phyloP scores from a whole-genome alignment of 1,140 invertebrate genomes.

The Caerostris extrusa region DNA sequence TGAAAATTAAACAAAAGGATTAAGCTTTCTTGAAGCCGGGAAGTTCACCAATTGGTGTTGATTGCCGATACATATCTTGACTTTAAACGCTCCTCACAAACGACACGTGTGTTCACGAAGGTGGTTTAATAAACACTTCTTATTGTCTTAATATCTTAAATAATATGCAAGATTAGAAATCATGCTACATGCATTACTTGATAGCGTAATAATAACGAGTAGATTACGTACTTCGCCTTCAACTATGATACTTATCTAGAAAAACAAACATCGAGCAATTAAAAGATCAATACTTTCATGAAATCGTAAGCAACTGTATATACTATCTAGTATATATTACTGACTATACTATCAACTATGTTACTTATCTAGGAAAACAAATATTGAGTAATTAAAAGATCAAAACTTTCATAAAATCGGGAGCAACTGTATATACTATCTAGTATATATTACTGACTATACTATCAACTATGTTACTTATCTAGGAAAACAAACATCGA shows the following conservation, averaged over 20 bases:
- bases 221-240: neutral
- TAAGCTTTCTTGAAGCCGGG: neutral
- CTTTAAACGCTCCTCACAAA: neutral
- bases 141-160: neutral
- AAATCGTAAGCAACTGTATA: neutral
- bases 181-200: neutral
- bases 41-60: neutral
- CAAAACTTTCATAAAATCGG: neutral
- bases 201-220: neutral
- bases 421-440: no score
- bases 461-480: no score
- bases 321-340: no score
- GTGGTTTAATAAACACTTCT: neutral
- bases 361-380: no score
- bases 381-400: neutral
- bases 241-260: no score
- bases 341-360: no score
- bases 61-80: constrained; percentile 23
- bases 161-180: neutral
- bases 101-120: neutral
- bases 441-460: no score
- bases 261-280: neutral
- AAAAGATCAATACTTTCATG: neutral
- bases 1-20: constrained; percentile 28
- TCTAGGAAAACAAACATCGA: no score